These are phyloP conservation scores for Cheilosia grossa DNA, from an alignment of 2,888 invertebrate species.

Conservation along the genomic window DNA sequence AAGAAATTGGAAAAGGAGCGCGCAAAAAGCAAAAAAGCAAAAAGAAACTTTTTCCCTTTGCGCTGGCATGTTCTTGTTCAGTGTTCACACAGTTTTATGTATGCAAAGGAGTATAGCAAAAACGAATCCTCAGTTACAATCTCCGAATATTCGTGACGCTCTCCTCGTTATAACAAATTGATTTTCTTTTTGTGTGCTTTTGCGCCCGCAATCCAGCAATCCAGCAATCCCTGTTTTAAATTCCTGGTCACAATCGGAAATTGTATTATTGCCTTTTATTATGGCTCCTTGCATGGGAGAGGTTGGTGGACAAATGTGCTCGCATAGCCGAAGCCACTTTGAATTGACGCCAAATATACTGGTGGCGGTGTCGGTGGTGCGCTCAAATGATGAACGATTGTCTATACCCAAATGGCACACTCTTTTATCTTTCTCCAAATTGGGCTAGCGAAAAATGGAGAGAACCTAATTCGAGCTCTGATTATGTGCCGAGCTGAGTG, in stretches of 20 bases:
- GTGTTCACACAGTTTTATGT: conserved; percentile 55
- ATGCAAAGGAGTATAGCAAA: conserved; percentile 38
- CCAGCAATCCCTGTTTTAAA: conserved; percentile 69
- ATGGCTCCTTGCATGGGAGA: conserved; percentile 39
- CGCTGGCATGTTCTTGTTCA: not conserved
- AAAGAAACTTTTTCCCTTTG: conserved; percentile 33
- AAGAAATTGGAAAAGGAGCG: conserved; percentile 23
- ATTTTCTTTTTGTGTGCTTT: conserved; percentile 49
- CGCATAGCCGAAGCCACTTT: conserved; percentile 68
- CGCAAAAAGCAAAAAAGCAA: conserved; percentile 2
- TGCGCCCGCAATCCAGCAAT: conserved; percentile 49
- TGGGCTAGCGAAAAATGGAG: not conserved
- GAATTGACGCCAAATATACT: conserved; percentile 69
- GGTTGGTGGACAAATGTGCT: conserved; percentile 50
- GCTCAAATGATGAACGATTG: conserved; percentile 53
- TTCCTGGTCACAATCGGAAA: conserved; percentile 70
- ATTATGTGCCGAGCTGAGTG: conserved; percentile 51
- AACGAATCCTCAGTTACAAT: conserved; percentile 31
- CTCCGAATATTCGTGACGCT: conserved; percentile 45
- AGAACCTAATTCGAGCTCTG: conserved; percentile 36
- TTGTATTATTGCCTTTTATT: conserved; percentile 71
- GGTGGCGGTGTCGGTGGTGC: not conserved
- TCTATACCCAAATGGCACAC: conserved; percentile 42
- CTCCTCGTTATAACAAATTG: conserved; percentile 66
- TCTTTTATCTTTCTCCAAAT: conserved; percentile 10